Base-by-base conservation (phyloP, 1,140 invertebrate genomes). In the honey bee (Apis mellifera) region DNA sequence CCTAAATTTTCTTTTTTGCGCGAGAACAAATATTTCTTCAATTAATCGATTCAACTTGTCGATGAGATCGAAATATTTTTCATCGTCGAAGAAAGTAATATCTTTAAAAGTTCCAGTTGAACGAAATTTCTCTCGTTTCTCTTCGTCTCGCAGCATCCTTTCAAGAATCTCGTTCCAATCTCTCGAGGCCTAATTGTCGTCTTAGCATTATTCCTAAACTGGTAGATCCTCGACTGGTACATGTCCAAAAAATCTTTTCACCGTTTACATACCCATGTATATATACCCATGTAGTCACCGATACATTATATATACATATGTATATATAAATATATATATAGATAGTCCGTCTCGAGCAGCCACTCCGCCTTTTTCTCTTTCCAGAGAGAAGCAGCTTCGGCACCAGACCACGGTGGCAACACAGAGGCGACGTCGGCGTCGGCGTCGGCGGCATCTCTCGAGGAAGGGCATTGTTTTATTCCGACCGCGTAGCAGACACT, bases 401-500 rank as follows among this genome's bases (percentile, higher is more conserved):
- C 84, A 80, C 50, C 64, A 62, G 75, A 42, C 32, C 84, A 87
- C 88, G 69, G 70, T 26, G 23, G 62, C 62, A 26, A 84, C 72
- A 78, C 70, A 73, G 83, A 85, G 79, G 87, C 86, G 66, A 69
- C 78, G 82, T 65, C 76, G 86, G 78, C 74, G 83, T 59, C 84
- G 86, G 69, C 82, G 82, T 81, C 78, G 84, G 84, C 88, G 86
- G 91, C 90, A 89, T 93, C 91, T 92, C 90, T 92, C 89, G 90
- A 89, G 88, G 88, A 92, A 92, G 88, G 87, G 91, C 90, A 93
- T 93, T 93, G 92, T 93, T 93, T 93, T 92, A 93, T 93, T 92
- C 92, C 91, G 83, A 90, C 91, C 92, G 92, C 92, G 91, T 93
- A 92, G 89, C 91, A 93, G 92, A 93, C 92, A 91, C 92, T 91